Percentiles rank a stretch among this genome's conserved stretches.
Conservation (phyloP, 2,113 vertebrate species). For the Limnothrissa miodon region DNA sequence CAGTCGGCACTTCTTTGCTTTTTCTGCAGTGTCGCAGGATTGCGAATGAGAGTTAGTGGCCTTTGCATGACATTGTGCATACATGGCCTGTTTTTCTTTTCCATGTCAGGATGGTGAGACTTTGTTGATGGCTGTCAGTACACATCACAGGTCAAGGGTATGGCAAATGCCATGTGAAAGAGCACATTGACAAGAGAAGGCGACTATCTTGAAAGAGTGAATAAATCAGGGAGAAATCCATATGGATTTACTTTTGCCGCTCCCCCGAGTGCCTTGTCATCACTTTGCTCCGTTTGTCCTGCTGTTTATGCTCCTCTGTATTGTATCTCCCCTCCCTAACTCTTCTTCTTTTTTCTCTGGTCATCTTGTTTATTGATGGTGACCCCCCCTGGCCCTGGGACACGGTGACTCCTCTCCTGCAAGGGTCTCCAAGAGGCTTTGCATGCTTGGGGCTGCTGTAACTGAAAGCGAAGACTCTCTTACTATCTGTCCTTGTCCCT, state of each 20-base stretch:
- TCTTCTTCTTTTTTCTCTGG: not conserved
- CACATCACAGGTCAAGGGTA: not conserved
- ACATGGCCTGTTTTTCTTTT: not conserved
- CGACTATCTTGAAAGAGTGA: not conserved
- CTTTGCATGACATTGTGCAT: slow-evolving; percentile 1
- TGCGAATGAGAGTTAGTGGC: not conserved
- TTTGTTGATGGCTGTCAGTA: not conserved
- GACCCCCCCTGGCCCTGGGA: not conserved
- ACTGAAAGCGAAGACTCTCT: not conserved
- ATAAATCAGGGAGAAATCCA: slow-evolving; percentile 7
- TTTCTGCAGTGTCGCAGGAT: not conserved
- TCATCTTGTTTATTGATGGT: slow-evolving; percentile 4
- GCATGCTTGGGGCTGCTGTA: slow-evolving; percentile 45
- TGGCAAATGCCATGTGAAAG: slow-evolving; percentile 18
- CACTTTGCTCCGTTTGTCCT: not conserved
- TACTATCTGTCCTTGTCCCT: not conserved
- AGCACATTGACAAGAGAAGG: slow-evolving; percentile 1
- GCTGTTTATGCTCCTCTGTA: not conserved
- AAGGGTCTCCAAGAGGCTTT: not conserved
- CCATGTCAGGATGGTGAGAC: not conserved
- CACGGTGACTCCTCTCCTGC: not conserved
- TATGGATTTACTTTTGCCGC: not conserved
- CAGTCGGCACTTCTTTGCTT: not conserved
- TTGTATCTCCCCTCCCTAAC: not conserved
- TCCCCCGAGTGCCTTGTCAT: not conserved